These are phyloP conservation scores for Battus philenor DNA, from an alignment of 1,140 invertebrate genomes.

Conservation along the genomic window DNA sequence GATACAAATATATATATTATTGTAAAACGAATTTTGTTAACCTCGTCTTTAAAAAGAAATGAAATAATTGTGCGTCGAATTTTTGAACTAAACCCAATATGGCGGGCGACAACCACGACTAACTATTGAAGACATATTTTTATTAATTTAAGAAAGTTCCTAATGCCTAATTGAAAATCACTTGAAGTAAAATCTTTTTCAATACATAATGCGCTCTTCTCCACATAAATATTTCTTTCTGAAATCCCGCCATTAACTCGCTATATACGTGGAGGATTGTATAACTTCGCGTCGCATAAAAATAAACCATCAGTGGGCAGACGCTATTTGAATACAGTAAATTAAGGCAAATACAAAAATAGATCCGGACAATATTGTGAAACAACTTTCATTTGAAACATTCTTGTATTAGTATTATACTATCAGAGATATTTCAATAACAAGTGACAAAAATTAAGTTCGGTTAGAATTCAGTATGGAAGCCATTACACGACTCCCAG, in stretches of 20 bases:
- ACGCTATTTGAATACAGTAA: constrained; percentile 32
- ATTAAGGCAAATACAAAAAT: constrained; percentile 26
- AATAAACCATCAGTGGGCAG: constrained; percentile 64
- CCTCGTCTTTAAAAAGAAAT: no score
- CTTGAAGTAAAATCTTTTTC: constrained; percentile 44
- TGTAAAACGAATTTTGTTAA: no score
- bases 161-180: constrained; percentile 28
- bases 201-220: constrained; percentile 35
- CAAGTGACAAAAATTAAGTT: constrained; percentile 45
- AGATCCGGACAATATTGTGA: constrained; percentile 32
- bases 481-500: constrained; percentile 52
- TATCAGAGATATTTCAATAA: constrained; percentile 63
- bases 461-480: constrained; percentile 38
- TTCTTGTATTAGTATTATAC: constrained; percentile 41
- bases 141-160: no score
- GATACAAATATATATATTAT: no score
- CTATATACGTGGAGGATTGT: constrained; percentile 46
- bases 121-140: no score
- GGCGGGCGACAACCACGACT: no score
- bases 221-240: constrained; percentile 22
- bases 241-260: constrained; percentile 38
- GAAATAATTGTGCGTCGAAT: no score
- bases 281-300: constrained; percentile 51
- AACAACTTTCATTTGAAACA: constrained; percentile 62
- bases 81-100: constrained; percentile 45